A percentile compares a stretch with the other conserved stretches of the same genome.
Conservation (phyloP, 1,140 invertebrate genomes). For the Lysiphlebus fabarum region DNA sequence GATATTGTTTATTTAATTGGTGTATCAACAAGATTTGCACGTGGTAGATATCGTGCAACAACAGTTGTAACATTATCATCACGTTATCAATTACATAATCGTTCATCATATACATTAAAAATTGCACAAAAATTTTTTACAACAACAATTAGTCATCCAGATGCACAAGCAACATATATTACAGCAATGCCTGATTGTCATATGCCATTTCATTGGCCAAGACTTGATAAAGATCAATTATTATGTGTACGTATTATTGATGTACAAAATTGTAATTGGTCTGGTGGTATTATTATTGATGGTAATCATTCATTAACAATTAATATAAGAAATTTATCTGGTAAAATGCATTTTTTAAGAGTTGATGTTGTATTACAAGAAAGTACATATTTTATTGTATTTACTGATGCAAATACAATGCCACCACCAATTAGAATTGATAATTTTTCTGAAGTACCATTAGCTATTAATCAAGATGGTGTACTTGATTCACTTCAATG, state of each 20-base stretch:
- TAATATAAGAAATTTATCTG: slow-evolving; percentile 76
- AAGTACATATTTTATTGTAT: slow-evolving; percentile 87
- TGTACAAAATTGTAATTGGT: slow-evolving; percentile 77
- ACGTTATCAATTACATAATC: slow-evolving; percentile 90
- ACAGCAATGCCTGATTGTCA: slow-evolving; percentile 81
- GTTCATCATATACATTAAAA: slow-evolving; percentile 76
- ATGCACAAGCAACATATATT: slow-evolving; percentile 67
- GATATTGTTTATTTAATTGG: slow-evolving; percentile 78
- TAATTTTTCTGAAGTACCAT: slow-evolving; percentile 87
- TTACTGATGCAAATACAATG: slow-evolving; percentile 86
- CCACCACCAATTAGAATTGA: slow-evolving; percentile 95
- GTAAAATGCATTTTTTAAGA: slow-evolving; percentile 79
- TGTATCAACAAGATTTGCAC: slow-evolving; percentile 81
- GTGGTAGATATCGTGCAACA: slow-evolving; percentile 84
- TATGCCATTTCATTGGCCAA: slow-evolving; percentile 93
- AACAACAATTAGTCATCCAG: slow-evolving; percentile 63
- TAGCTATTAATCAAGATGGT: slow-evolving; percentile 77
- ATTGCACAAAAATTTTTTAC: slow-evolving; percentile 83
- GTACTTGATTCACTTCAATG: slow-evolving; percentile 65
- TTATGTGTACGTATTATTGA: slow-evolving; percentile 80
- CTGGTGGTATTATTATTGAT: slow-evolving; percentile 90
- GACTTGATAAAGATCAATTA: slow-evolving; percentile 82
- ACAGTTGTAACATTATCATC: slow-evolving; percentile 91
- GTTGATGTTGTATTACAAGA: slow-evolving; percentile 87
- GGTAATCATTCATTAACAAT: slow-evolving; percentile 84